phyloP scores from a whole-genome alignment of 2,113 vertebrate genomes.

The Passer domesticus region DNA sequence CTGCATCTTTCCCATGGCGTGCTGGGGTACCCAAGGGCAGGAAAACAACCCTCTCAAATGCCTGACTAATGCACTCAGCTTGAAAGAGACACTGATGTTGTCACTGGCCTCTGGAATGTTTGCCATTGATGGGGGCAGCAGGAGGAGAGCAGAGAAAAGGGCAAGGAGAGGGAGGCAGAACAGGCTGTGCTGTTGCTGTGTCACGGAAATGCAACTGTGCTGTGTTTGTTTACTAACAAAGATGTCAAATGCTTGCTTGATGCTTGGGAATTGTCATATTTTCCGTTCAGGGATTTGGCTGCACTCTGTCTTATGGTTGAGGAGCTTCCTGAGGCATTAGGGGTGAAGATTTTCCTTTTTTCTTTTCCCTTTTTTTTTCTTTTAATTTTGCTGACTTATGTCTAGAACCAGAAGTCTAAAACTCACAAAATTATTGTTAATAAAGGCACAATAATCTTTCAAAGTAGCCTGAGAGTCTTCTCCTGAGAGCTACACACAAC shows the following conservation, averaged over 20 bases:
- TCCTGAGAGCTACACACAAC: neutral
- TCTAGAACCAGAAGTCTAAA: neutral
- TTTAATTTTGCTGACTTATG: neutral
- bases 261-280: neutral
- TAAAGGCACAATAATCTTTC: neutral
- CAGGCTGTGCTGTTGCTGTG: neutral
- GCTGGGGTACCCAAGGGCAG: conserved; percentile 55
- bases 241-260: conserved; percentile 4
- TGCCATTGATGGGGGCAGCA: neutral
- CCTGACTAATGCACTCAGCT: conserved; percentile 46
- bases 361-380: rapidly evolving
- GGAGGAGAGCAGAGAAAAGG: neutral
- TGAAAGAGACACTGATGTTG: conserved; percentile 11
- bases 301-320: neutral
- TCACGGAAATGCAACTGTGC: neutral
- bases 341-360: rapidly evolving
- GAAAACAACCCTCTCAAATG: neutral
- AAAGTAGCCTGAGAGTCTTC: neutral
- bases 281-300: neutral
- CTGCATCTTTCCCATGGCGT: neutral
- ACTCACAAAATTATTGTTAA: neutral
- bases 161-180: neutral
- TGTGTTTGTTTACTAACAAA: conserved; percentile 56
- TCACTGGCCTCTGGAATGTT: conserved; percentile 21
- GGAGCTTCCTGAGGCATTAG: neutral